These are phyloP conservation scores for Meteorus cinctellus DNA, from an alignment of 2,888 invertebrate genomes.

Conservation along the genomic window DNA sequence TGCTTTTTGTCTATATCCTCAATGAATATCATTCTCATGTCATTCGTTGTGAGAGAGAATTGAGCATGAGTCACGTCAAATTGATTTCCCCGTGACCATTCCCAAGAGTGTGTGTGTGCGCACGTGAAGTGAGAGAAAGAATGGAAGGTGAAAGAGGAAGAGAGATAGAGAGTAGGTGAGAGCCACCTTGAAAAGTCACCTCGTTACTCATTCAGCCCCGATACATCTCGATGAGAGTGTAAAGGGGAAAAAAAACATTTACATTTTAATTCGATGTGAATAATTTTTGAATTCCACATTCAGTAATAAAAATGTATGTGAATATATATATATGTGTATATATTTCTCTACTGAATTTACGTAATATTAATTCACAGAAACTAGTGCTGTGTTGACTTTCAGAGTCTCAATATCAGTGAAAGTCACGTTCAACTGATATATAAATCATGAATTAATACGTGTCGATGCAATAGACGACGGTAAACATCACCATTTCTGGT, in stretches of 20 bases:
- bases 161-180: neutral
- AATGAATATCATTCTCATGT: conserved; percentile 24
- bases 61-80: conserved; percentile 29
- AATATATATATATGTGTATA: neutral
- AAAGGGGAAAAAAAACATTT: neutral
- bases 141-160: neutral
- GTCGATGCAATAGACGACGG: neutral
- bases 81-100: conserved; percentile 28
- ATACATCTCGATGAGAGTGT: conserved; percentile 33
- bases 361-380: conserved; percentile 13
- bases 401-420: conserved; percentile 24
- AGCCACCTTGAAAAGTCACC: conserved; percentile 30
- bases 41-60: neutral
- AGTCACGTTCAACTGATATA: conserved; percentile 16
- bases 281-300: neutral
- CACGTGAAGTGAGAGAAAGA: neutral
- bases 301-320: neutral
- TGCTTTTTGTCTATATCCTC: neutral
- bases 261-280: neutral
- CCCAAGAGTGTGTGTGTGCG: neutral
- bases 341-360: neutral
- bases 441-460: conserved; percentile 5
- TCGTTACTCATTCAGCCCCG: conserved; percentile 33
- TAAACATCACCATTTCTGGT: conserved; percentile 12
- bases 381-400: neutral